A percentile compares a stretch with the other conserved stretches of the same genome.
Evolutionary conservation across 92 coral and sea anemone species (phyloP).

Genomic region (Epizoanthus illoricatus): DNA sequence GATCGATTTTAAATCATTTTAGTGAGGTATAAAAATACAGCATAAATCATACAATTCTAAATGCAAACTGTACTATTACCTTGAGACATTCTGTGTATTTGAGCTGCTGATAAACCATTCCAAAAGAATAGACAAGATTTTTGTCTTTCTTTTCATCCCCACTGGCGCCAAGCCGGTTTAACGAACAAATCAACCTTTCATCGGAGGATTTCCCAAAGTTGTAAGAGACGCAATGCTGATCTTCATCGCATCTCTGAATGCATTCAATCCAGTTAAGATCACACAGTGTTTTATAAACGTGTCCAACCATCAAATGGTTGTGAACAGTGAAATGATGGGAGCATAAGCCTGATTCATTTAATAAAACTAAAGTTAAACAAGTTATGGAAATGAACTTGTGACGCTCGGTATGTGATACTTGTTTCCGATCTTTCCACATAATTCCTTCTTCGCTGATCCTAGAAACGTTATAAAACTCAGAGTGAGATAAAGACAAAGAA

Average conservation of each 20-base stretch:
- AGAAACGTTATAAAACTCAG: not conserved
- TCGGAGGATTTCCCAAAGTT: slow-evolving; percentile 5
- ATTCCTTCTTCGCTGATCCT: too few species aligned
- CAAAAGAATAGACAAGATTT: not conserved
- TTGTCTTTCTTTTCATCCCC: not conserved
- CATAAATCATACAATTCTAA: too few species aligned
- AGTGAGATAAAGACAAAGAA: not conserved
- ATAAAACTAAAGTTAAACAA: not conserved
- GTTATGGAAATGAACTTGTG: not conserved
- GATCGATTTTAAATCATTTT: too few species aligned
- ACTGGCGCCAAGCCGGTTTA: not conserved
- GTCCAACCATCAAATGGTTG: not conserved
- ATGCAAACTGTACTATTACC: not conserved
- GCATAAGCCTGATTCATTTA: not conserved
- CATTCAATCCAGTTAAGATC: slow-evolving; percentile 1
- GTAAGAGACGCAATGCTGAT: not conserved
- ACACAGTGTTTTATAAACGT: not conserved
- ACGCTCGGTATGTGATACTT: not conserved
- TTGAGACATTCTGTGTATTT: not conserved
- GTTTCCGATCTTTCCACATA: slow-evolving; percentile 2
- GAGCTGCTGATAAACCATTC: slow-evolving; percentile 23
- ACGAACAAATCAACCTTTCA: not conserved
- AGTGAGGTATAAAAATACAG: too few species aligned
- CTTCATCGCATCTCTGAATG: slow-evolving; percentile 7
- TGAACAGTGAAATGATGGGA: not conserved